Evolutionary conservation across 1,140 invertebrate genomes (phyloP), one percentile per base, ranked within the genome.

Genomic region (Heliconius congener): DNA sequence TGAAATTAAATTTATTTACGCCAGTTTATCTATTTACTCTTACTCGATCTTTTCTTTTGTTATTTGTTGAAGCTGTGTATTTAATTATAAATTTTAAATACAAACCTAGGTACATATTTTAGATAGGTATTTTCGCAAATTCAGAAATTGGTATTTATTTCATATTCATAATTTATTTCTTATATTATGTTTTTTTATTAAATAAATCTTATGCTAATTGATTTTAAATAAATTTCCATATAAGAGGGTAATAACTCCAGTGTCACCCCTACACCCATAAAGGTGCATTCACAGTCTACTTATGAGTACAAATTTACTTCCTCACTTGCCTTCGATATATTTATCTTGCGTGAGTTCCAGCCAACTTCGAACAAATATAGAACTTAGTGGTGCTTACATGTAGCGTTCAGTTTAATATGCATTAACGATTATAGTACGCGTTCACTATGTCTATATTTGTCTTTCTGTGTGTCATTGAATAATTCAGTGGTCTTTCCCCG

Each of bases 1-100:
- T 91, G 84, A 94, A 94, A 94, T 94, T 94, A 94, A 94, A 94
- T 94, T 91, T 92, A 93, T 93, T 92, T 91, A 90, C 87, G 86
- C 85, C 79, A 88, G 82, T 89, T 90, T 90, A 91, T 89, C 87
- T 91, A 88, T 90, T 92, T 91, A 90, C 86, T 89, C 82, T 80
- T 72, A 80, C 81, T 81, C 82, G 81, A 86, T 87, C 76, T 82
- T 83, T 81, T 81, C 71, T 76, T 84, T 30, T 27, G 60, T 66
- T 66, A 30, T 66, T 66, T 66, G 13, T 27, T 66, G 0, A 13
- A 66, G 4, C 1, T 66, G 11, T 66, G 8, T 39, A 8, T 37
- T 71, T 39, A 71, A n/a, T 39, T 27, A 27, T 1, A 66, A 66
- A 16, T 18, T 11, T 27, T 16, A 16, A 30, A 66, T 52, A 52